phyloP scores from a whole-genome alignment of 1,140 invertebrate genomes.

The Drusus annulatus region DNA sequence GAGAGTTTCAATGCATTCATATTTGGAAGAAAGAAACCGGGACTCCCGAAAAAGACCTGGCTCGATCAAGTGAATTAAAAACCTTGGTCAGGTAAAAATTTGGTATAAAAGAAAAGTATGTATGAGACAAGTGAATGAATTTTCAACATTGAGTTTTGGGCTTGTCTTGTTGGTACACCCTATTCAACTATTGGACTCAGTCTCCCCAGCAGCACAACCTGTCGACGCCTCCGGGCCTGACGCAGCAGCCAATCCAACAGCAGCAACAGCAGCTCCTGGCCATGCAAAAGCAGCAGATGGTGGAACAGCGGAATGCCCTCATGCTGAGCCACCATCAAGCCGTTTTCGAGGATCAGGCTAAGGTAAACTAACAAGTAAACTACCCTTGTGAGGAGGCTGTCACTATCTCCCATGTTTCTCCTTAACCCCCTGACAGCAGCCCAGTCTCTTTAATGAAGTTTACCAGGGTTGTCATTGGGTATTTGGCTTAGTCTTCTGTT shows the following conservation, averaged over 20 bases:
- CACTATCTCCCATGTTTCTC: no score
- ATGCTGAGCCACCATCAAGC: conserved; percentile 48
- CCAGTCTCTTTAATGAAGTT: neutral
- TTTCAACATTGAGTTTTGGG: no score
- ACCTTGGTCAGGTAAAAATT: no score
- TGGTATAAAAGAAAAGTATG: no score
- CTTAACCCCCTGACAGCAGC: neutral
- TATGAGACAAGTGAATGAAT: no score
- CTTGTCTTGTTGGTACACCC: neutral
- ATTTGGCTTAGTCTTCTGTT: neutral
- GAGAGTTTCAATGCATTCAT: no score
- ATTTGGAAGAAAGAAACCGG: no score
- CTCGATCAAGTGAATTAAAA: no score
- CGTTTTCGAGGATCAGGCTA: conserved; percentile 50
- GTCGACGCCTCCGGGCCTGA: conserved; percentile 65
- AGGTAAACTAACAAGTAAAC: conserved; percentile 29
- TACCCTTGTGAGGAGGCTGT: no score
- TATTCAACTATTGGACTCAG: neutral
- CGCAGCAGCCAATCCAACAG: conserved; percentile 56
- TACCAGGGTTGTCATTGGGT: no score
- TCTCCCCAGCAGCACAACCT: conserved; percentile 60
- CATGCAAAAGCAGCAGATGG: conserved; percentile 49
- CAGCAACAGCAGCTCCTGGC: conserved; percentile 53
- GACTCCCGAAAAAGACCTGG: no score
- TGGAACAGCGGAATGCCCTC: conserved; percentile 53